Base-by-base conservation (phyloP, 2,113 vertebrate genomes). In the Halichoerus grypus region DNA sequence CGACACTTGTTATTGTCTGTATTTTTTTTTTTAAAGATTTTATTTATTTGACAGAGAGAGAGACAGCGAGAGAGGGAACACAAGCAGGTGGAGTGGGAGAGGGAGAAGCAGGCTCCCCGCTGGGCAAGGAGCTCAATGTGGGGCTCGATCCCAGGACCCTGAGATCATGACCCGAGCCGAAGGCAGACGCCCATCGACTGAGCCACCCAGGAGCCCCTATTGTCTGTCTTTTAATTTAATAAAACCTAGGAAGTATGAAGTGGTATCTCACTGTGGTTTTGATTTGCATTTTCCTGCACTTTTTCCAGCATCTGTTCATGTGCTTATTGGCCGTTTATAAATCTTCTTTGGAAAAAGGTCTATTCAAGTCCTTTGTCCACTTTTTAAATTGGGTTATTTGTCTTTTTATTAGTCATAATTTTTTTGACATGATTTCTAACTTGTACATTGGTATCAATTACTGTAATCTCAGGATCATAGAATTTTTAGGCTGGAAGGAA, bases 301-400 rank as follows among this genome's bases (percentile, higher is more conserved):
- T 42, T 74, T 74, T 69, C 79, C 7, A 90, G 87, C 57, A 55
- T 94, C 39, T 72, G 94, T 83, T 83, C 67, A 42, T 65, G 19
- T 63, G 51, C 61, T 92, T n/a, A 24, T 19, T 72, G 77, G 36
- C n/a, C 57, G 59, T 80, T 80, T 80, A 19, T 14, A 42, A 24
- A 26, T 81, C 81, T 61, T 85, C 76, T 67, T 69, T 69, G 80
- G 46, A 21, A 79, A 94, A 59, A 36, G 59, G 21, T 84, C n/a
- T 90, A 9, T 83, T 88, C 24, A 55, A 39, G 82, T 51, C 53
- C 19, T 83, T 81, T 24, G 26, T 22, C 79, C n/a, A 18, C 87
- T 96, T 97, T 97, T 46, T 14, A 79, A 86, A 36, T 28, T 74
- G n/a, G 9, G 57, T 72, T 67, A 36, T 86, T 72, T 67, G 55